A percentile compares a stretch with the other conserved stretches of the same genome.
These are phyloP conservation scores for Maconellicoccus hirsutus DNA, from an alignment of 1,140 invertebrate genomes.

Conservation along the genomic window DNA sequence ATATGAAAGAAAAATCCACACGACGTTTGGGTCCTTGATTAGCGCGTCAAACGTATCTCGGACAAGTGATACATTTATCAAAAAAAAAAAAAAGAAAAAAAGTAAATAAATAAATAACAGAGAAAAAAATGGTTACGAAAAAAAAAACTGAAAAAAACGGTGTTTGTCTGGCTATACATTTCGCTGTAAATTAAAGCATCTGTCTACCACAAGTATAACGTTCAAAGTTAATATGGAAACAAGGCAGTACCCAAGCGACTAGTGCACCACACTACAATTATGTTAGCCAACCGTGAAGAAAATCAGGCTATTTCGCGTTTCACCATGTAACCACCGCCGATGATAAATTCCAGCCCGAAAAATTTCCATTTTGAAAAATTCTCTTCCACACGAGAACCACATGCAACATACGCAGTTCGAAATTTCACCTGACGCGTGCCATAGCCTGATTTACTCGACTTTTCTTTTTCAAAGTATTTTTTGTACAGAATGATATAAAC, in stretches of 20 bases:
- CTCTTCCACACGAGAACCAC: neutral
- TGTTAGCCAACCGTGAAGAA: constrained; percentile 11
- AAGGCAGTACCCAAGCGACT: constrained; percentile 19
- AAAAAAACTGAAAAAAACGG: constrained; percentile 25
- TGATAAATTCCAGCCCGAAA: neutral
- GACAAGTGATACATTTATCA: too few species aligned
- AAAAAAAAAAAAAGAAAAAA: constrained; percentile 22
- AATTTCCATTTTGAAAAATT: neutral
- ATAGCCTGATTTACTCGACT: too few species aligned
- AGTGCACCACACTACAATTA: constrained; percentile 20
- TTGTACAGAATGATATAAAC: too few species aligned
- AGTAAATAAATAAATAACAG: constrained; percentile 25
- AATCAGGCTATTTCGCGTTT: constrained; percentile 3
- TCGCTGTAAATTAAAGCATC: constrained; percentile 19
- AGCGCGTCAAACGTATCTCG: too few species aligned
- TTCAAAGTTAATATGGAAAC: constrained; percentile 22
- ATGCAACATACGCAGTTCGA: neutral
- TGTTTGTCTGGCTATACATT: constrained; percentile 18
- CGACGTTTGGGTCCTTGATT: too few species aligned
- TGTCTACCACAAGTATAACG: constrained; percentile 19
- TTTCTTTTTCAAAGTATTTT: too few species aligned
- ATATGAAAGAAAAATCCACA: too few species aligned
- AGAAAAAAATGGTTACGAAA: constrained; percentile 19
- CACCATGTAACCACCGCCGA: too few species aligned
- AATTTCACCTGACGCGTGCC: too few species aligned